Evolutionary conservation across 2,888 invertebrate genomes (phyloP), one percentile per base, ranked within the genome.

Genomic region (Anoplius nigerrimus): DNA sequence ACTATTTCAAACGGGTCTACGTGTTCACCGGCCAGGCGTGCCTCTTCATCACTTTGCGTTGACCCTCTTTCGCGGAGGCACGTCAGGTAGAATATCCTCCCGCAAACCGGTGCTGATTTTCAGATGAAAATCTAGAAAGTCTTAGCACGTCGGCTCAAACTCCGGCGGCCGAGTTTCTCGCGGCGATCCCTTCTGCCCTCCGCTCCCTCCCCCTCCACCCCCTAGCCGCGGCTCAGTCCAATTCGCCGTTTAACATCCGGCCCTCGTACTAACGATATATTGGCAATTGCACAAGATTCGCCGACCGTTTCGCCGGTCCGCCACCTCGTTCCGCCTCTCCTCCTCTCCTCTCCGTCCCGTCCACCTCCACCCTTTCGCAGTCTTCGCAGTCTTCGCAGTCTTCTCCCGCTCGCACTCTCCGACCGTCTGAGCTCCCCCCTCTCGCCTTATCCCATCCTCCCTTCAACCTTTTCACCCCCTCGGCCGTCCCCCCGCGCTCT

Each of bases 231-330:
- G 16, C 57, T 24, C 45, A 46, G 54, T 69, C 72, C 76, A 76
- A 79, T 81, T 71, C 72, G 65, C 68, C 75, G 76, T 79, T 84
- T 80, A 83, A 83, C 78, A 83, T 79, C 81, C 80, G 71, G 69
- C 71, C 71, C 81, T 75, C 80, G 81, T 80, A 78, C 78, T 81
- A 82, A 82, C 83, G 79, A 82, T 83, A 83, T 79, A 83, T 83
- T 82, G 84, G 78, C 83, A 81, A 84, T 84, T 79, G 84, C 75
- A 65, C 75, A 66, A 76, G 75, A 77, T 74, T 76, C 75, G 62
- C 72, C 55, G 64, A 56, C 46, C 73, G 56, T 63, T 72, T 74
- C 66, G 62, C 73, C 66, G 62, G 20, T 11, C 46, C 61, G 21
- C 42, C 51, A 34, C 42, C 27, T 46, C 58, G 34, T 66, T 61